Evolutionary conservation across 1,140 invertebrate genomes (phyloP).

Genomic region (Pectinophora gossypiella): DNA sequence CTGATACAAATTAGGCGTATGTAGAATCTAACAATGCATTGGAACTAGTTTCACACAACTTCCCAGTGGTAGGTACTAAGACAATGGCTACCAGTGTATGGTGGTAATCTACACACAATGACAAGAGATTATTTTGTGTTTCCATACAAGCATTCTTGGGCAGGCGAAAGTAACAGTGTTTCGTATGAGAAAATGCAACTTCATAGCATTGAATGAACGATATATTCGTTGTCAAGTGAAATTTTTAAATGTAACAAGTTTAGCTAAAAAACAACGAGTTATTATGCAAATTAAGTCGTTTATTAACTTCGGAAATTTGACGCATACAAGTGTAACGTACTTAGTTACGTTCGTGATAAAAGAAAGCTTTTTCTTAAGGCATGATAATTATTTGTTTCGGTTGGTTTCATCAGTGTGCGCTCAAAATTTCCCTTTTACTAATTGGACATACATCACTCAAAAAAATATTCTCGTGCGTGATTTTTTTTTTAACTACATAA

Average conservation of each 20-base stretch:
- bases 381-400: no score
- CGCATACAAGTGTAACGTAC: neutral
- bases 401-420: no score
- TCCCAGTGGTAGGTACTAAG: constrained; percentile 10
- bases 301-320: neutral
- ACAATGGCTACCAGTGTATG: constrained; percentile 23
- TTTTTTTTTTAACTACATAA: no score
- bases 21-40: constrained; percentile 22
- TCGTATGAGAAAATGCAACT: constrained; percentile 54
- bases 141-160: constrained; percentile 33
- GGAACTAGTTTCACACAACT: constrained; percentile 5
- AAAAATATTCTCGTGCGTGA: no score
- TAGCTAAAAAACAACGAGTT: constrained; percentile 2
- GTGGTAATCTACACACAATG: constrained; percentile 60
- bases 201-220: constrained; percentile 33
- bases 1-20: constrained; percentile 21
- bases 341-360: neutral
- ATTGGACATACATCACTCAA: no score
- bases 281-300: neutral
- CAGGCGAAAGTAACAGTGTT: constrained; percentile 53
- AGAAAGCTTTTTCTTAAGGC: neutral
- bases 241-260: constrained; percentile 5
- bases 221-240: constrained; percentile 11
- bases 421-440: no score
- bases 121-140: constrained; percentile 40